Percentiles rank a stretch among this genome's conserved stretches.
Evolutionary conservation across 1,140 invertebrate species (phyloP).

Genomic region (Hyles euphorbiae): DNA sequence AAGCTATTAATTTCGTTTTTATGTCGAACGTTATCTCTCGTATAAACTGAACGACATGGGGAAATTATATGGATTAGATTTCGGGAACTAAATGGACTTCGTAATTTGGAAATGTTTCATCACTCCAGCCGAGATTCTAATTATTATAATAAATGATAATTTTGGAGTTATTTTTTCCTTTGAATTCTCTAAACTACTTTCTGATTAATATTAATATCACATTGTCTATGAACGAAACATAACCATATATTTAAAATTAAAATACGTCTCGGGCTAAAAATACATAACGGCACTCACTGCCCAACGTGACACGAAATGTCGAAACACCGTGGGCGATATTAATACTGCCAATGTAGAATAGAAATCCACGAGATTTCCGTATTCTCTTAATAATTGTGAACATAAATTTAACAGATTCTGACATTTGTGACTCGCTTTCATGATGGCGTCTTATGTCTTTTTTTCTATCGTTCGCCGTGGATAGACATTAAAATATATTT

Average conservation of each 20-base stretch:
- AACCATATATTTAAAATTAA: no score
- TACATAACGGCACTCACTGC: conserved; percentile 4
- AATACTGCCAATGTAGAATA: conserved; percentile 35
- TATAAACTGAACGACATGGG: not conserved
- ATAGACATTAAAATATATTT: conserved; percentile 27
- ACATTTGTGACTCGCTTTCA: conserved; percentile 39
- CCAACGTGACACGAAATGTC: conserved; percentile 19
- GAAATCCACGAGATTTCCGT: conserved; percentile 42
- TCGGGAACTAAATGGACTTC: no score
- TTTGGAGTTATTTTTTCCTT: no score
- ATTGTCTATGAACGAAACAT: no score
- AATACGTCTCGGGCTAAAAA: not conserved
- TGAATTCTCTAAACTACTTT: no score
- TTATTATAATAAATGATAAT: no score
- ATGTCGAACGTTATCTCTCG: conserved; percentile 6
- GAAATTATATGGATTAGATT: no score
- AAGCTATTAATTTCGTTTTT: conserved; percentile 14
- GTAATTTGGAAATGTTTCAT: no score
- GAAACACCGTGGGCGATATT: conserved; percentile 32
- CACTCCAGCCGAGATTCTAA: no score
- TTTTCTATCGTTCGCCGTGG: conserved; percentile 20
- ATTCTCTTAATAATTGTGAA: conserved; percentile 38
- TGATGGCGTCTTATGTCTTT: conserved; percentile 26
- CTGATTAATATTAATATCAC: no score
- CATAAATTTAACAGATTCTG: conserved; percentile 53